Conservation (phyloP, 2,797 vertebrate genomes). For the Takifugu rubripes region DNA sequence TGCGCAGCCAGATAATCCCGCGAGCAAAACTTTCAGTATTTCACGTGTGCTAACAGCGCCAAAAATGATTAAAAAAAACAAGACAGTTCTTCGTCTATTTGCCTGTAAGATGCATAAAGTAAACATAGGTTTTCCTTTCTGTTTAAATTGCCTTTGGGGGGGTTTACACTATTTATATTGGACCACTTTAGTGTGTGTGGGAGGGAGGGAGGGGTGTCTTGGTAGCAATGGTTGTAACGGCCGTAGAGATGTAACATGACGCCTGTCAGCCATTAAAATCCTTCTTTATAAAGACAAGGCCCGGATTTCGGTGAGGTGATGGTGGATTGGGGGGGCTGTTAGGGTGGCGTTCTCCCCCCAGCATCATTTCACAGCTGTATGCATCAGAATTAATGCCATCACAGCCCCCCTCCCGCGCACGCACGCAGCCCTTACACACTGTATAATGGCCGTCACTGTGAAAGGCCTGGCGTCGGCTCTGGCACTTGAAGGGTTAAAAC, state of each 20-base stretch:
- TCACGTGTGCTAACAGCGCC: neutral
- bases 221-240: slow-evolving; percentile 52
- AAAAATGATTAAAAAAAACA: too few species aligned
- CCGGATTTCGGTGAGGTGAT: slow-evolving; percentile 35
- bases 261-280: slow-evolving; percentile 66
- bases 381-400: slow-evolving; percentile 16
- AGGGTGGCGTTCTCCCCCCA: slow-evolving; percentile 24
- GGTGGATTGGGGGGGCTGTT: neutral
- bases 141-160: slow-evolving; percentile 8
- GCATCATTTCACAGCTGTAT: slow-evolving; percentile 30
- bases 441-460: slow-evolving; percentile 53
- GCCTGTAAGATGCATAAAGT: slow-evolving; percentile 2
- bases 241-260: slow-evolving; percentile 69
- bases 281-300: slow-evolving; percentile 55
- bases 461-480: slow-evolving; percentile 35
- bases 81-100: neutral
- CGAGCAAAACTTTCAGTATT: slow-evolving; percentile 6
- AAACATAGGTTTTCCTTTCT: slow-evolving; percentile 23
- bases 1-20: slow-evolving; percentile 6
- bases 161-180: slow-evolving; percentile 25
- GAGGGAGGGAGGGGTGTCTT: slow-evolving; percentile 6
- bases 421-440: slow-evolving; percentile 5
- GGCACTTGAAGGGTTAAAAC: slow-evolving; percentile 83
- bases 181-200: neutral
- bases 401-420: neutral